Evolutionary conservation across 2,113 vertebrate species (phyloP).

Genomic region (Rhineura floridana): DNA sequence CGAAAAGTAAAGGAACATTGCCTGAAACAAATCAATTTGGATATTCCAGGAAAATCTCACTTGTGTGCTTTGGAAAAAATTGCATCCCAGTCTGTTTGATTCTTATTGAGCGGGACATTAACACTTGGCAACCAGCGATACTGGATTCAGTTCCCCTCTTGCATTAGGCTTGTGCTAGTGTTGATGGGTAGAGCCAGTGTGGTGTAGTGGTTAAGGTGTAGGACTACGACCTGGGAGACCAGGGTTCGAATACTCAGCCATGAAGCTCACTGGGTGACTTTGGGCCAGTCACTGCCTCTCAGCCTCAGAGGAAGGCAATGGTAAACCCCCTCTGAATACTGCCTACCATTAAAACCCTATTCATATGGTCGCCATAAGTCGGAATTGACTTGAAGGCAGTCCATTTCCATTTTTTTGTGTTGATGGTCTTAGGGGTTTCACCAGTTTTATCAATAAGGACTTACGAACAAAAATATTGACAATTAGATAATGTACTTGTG

Average conservation of each 20-base stretch:
- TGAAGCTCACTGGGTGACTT: too few relatives aligned
- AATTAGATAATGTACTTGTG: background rate
- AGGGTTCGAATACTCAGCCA: too few relatives aligned
- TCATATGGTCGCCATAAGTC: too few relatives aligned
- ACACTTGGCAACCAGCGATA: background rate
- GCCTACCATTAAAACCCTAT: too few relatives aligned
- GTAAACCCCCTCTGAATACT: too few relatives aligned
- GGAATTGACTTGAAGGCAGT: too few relatives aligned
- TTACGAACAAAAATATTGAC: background rate
- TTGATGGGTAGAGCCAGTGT: background rate
- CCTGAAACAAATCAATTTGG: constrained; percentile 15
- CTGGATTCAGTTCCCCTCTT: background rate
- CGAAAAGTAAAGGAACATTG: background rate
- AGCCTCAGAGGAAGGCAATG: too few relatives aligned
- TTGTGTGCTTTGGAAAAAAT: constrained; percentile 1
- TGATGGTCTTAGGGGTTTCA: background rate
- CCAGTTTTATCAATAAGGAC: background rate
- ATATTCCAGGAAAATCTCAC: constrained; percentile 13
- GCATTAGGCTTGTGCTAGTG: background rate
- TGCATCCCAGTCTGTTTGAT: background rate
- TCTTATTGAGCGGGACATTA: constrained; percentile 4
- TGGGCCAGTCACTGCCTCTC: too few relatives aligned
- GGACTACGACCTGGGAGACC: too few relatives aligned
- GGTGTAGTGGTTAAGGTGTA: too few relatives aligned
- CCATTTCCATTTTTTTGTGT: too few relatives aligned